Conservation (phyloP, 64 coral and sea anemone genomes). For the Stylophora pistillata region DNA sequence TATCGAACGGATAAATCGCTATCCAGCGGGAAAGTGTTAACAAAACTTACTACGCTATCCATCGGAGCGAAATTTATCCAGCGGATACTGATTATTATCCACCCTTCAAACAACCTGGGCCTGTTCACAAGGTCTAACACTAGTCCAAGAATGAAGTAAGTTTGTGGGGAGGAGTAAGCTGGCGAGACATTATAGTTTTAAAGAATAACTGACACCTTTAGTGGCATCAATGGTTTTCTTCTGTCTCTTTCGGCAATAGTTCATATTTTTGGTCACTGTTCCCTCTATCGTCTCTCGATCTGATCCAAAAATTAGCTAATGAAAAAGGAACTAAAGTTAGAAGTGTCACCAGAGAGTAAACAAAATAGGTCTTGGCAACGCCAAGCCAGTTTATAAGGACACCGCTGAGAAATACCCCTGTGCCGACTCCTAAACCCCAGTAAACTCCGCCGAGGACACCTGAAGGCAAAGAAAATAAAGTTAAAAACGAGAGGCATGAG, state of each 20-base stretch:
- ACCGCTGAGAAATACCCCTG: constrained; percentile 13
- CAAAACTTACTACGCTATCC: too few species aligned
- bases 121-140: too few species aligned
- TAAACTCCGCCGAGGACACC: constrained; percentile 11
- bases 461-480: not conserved
- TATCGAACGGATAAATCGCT: too few species aligned
- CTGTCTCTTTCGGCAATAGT: not conserved
- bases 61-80: too few species aligned
- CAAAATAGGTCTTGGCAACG: constrained; percentile 16
- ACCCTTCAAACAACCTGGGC: too few species aligned
- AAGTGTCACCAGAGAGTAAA: constrained; percentile 4
- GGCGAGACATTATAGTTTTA: too few species aligned
- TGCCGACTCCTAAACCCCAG: constrained; percentile 14
- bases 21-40: too few species aligned
- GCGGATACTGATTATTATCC: too few species aligned
- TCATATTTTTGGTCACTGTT: not conserved
- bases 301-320: not conserved
- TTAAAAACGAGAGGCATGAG: not conserved
- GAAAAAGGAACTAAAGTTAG: not conserved
- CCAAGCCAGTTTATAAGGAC: constrained; percentile 13
- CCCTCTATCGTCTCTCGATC: not conserved
- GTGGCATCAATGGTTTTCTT: not conserved
- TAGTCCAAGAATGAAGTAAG: not conserved
- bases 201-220: too few species aligned
- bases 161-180: too few species aligned